Evolutionary conservation across 2,113 vertebrate species (phyloP), one percentile per base, ranked within the genome.

Genomic region (Steatornis caripensis): DNA sequence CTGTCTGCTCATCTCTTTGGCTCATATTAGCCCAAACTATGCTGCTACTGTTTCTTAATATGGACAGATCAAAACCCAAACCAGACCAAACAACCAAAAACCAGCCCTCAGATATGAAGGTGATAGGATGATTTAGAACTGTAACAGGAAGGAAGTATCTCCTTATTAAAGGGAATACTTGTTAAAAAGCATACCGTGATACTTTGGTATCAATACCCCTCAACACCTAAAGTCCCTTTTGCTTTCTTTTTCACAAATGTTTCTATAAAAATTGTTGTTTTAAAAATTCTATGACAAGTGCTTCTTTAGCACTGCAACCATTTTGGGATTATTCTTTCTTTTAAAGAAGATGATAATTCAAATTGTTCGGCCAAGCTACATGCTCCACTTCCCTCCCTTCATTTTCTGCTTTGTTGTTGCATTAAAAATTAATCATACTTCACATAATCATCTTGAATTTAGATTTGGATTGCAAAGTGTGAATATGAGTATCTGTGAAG

Each of bases 371-470:
- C 8, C 34, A 69, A 66, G 26, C 18, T 66, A 36, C 16, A 64
- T 21, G 41, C 9, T 90, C 64, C 58, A 51, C 13, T 86, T 83
- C 65, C 46, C 41, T 0, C 9, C 7, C 55, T 75, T 8, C 22
- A 48, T 32, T 39, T 90, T 95, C 39, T 78, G 43, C 51, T 94
- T 84, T 93, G 60, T 78, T 93, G 36, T 66, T 26, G 20, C 27
- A 78, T 94, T 92, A 84, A 81, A 93, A 84, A 95, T 90, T 84
- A 91, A 92, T 86, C 58, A 62, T 62, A 71, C 48, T 93, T 86
- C 86, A 89, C 39, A 64, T 81, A 93, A 93, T 92, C 79, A 64
- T 84, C 68, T 90, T 78, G 51, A 92, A 89, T 84, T 90, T 64
- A 54, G 45, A 48, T 90, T 88, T 93, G 60, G 46, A 78, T 88